These are phyloP conservation scores for Synergus itoensis DNA, from an alignment of 2,888 invertebrate genomes.

Conservation along the genomic window DNA sequence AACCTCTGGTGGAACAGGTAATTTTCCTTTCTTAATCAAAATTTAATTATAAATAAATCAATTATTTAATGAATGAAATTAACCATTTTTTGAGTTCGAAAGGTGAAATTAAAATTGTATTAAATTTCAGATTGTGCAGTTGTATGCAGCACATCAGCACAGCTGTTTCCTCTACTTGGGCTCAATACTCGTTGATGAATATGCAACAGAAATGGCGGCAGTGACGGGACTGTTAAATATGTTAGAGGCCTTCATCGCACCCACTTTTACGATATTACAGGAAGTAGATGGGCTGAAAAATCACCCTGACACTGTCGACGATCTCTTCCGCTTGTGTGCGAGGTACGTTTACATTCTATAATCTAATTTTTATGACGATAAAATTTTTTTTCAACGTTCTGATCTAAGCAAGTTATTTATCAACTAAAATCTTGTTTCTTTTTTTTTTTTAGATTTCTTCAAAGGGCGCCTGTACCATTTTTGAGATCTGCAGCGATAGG, in stretches of 20 bases:
- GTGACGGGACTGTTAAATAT: constrained; percentile 90
- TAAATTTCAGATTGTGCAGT: constrained; percentile 81
- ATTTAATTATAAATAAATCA: neutral
- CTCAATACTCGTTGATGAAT: constrained; percentile 94
- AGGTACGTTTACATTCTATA: constrained; percentile 75
- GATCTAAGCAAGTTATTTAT: neutral
- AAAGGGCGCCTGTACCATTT: constrained; percentile 91
- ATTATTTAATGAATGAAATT: neutral
- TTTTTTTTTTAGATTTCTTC: constrained; percentile 84
- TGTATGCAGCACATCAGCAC: constrained; percentile 89
- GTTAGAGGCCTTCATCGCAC: constrained; percentile 90
- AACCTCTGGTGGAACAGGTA: constrained; percentile 90
- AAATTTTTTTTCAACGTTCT: constrained; percentile 19
- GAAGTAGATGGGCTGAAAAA: constrained; percentile 89
- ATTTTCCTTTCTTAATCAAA: constrained; percentile 25
- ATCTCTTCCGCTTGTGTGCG: constrained; percentile 92
- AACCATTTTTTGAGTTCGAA: neutral
- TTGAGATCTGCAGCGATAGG: constrained; percentile 87
- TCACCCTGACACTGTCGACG: constrained; percentile 99
- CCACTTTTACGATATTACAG: constrained; percentile 90
- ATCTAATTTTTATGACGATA: constrained; percentile 6
- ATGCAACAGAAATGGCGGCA: constrained; percentile 85
- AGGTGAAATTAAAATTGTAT: constrained; percentile 28
- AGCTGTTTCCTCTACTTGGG: constrained; percentile 95
- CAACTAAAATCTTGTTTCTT: neutral